Conservation (phyloP, 2,797 vertebrate species). For the Epinephelus coioides region DNA sequence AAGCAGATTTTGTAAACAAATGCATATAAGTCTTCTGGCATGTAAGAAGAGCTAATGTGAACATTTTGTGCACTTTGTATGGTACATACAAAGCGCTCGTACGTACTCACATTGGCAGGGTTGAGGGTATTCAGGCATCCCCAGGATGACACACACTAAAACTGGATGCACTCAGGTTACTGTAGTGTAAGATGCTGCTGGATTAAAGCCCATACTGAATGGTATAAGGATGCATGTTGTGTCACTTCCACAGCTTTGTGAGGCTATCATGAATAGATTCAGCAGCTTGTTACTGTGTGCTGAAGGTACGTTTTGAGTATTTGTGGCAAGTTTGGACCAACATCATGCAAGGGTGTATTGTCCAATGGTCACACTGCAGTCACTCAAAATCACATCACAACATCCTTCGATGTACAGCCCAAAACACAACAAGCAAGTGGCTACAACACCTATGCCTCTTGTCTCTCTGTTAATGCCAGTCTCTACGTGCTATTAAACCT, state of each 20-base stretch:
- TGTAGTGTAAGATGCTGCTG: slow-evolving; percentile 25
- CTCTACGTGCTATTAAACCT: slow-evolving; percentile 24
- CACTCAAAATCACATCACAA: slow-evolving; percentile 65
- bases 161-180: slow-evolving; percentile 3
- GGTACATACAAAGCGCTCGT: too few species aligned
- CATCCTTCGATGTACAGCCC: slow-evolving; percentile 43
- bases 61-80: slow-evolving; percentile 31
- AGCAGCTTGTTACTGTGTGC: slow-evolving; percentile 23
- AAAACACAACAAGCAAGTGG: slow-evolving; percentile 47
- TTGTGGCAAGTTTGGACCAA: slow-evolving; percentile 31
- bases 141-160: slow-evolving; percentile 22
- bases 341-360: slow-evolving; percentile 44
- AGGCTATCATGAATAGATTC: slow-evolving; percentile 7
- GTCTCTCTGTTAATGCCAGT: slow-evolving; percentile 3
- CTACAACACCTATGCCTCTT: slow-evolving; percentile 16
- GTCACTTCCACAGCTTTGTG: slow-evolving; percentile 26
- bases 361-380: slow-evolving; percentile 57
- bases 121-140: slow-evolving; percentile 26
- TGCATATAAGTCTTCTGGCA: slow-evolving; percentile 11
- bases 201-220: slow-evolving; percentile 34
- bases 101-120: slow-evolving; percentile 56
- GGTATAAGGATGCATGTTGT: slow-evolving; percentile 17
- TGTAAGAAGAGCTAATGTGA: slow-evolving; percentile 9
- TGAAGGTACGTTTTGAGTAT: slow-evolving; percentile 10
- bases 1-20: slow-evolving; percentile 57